Percentiles rank a stretch among this genome's conserved stretches.
Conservation (phyloP, 2,797 vertebrate genomes). For the Aselliscus stoliczkanus region DNA sequence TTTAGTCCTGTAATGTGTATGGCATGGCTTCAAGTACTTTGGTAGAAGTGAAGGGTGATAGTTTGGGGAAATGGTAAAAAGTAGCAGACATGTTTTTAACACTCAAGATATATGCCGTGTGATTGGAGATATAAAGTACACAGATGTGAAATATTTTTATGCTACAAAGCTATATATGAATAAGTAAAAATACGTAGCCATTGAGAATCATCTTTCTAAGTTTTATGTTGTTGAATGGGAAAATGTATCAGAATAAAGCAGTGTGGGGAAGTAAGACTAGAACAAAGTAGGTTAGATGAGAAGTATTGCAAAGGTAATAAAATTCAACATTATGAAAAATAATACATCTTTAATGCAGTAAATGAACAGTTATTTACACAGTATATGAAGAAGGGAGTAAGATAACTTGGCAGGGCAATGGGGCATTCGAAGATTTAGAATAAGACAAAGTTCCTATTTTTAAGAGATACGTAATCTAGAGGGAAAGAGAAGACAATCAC, state of each 20-base stretch:
- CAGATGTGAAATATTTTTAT: slow-evolving; percentile 29
- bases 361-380: background rate
- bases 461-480: background rate
- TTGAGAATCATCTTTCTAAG: background rate
- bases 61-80: slow-evolving; percentile 12
- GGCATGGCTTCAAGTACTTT: slow-evolving; percentile 9
- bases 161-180: background rate
- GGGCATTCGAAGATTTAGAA: background rate
- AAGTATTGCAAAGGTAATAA: slow-evolving; percentile 10
- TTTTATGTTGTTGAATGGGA: slow-evolving; percentile 23
- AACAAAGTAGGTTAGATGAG: background rate
- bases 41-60: background rate
- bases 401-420: background rate
- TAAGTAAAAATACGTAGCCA: slow-evolving; percentile 14
- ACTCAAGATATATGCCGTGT: background rate
- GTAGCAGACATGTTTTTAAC: background rate
- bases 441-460: slow-evolving; percentile 24
- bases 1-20: background rate
- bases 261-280: background rate
- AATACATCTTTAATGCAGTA: background rate
- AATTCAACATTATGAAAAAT: slow-evolving; percentile 2
- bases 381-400: background rate
- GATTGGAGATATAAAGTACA: background rate
- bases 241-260: slow-evolving; percentile 19
- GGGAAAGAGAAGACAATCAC: background rate